These are phyloP conservation scores for Erethizon dorsatum DNA, from an alignment of 2,797 vertebrate genomes.

Conservation along the genomic window DNA sequence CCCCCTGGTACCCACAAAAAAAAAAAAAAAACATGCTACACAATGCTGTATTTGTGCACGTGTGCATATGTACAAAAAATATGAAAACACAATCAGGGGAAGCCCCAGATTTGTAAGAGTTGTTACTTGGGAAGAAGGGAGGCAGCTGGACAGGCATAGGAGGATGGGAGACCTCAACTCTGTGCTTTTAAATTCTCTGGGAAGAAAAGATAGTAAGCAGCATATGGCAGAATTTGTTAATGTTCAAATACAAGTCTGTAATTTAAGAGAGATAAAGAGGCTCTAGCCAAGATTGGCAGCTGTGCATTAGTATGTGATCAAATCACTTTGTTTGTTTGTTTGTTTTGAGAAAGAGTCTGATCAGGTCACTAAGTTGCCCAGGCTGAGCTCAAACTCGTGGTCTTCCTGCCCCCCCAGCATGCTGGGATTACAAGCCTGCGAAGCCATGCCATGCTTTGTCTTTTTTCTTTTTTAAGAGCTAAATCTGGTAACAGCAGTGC, in stretches of 20 bases:
- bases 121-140: background rate
- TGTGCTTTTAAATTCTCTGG: background rate
- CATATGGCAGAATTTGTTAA: background rate
- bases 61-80: background rate
- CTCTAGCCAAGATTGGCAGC: background rate
- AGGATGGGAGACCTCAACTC: background rate
- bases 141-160: background rate
- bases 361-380: background rate
- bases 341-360: background rate
- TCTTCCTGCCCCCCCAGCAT: background rate
- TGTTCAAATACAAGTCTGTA: background rate
- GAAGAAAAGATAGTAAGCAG: background rate
- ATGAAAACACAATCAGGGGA: background rate
- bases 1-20: too few species aligned
- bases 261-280: background rate
- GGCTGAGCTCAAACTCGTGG: background rate
- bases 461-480: background rate
- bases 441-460: background rate
- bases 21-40: background rate
- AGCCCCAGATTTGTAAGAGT: background rate
- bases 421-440: background rate
- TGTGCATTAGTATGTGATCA: background rate
- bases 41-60: background rate
- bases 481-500: background rate
- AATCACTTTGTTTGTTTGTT: background rate